Evolutionary conservation across 2,888 invertebrate genomes (phyloP).

Genomic region (Euzophera pinguis): DNA sequence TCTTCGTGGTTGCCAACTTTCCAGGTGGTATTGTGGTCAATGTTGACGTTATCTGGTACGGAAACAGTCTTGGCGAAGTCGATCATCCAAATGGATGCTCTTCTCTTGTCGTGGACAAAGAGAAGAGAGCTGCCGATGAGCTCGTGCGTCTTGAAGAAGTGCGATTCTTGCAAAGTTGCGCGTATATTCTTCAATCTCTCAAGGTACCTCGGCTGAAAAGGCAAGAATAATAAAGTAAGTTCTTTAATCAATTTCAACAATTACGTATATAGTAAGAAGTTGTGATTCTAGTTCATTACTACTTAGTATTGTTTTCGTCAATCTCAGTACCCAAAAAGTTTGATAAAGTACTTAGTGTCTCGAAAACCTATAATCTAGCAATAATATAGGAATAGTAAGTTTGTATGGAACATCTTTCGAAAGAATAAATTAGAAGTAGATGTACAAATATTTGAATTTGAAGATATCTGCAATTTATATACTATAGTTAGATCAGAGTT

Average conservation of each 20-base stretch:
- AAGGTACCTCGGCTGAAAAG: conserved; percentile 88
- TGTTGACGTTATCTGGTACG: conserved; percentile 85
- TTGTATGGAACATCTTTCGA: too few species aligned
- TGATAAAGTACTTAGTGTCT: too few species aligned
- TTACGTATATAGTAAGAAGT: too few species aligned
- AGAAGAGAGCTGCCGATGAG: conserved; percentile 96
- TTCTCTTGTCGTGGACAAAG: conserved; percentile 94
- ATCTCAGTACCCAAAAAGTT: too few species aligned
- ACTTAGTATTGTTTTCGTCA: too few species aligned
- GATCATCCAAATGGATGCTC: conserved; percentile 97
- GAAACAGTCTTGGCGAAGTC: conserved; percentile 97
- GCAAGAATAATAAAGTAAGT: conserved; percentile 24
- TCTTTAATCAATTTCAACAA: neutral
- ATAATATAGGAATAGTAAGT: too few species aligned
- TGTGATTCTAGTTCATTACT: too few species aligned
- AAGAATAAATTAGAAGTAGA: too few species aligned
- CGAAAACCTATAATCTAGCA: too few species aligned
- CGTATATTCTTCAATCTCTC: conserved; percentile 92
- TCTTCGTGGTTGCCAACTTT: conserved; percentile 98
- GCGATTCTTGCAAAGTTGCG: conserved; percentile 89
- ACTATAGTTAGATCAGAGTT: neutral
- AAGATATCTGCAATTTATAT: too few species aligned
- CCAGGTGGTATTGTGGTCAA: conserved; percentile 92
- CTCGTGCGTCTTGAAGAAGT: conserved; percentile 96
- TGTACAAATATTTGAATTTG: too few species aligned